Percentiles rank a stretch among this genome's conserved stretches.
phyloP scores from a whole-genome alignment of 2,888 invertebrate genomes.

The Himalopsyche kuldschensis region DNA sequence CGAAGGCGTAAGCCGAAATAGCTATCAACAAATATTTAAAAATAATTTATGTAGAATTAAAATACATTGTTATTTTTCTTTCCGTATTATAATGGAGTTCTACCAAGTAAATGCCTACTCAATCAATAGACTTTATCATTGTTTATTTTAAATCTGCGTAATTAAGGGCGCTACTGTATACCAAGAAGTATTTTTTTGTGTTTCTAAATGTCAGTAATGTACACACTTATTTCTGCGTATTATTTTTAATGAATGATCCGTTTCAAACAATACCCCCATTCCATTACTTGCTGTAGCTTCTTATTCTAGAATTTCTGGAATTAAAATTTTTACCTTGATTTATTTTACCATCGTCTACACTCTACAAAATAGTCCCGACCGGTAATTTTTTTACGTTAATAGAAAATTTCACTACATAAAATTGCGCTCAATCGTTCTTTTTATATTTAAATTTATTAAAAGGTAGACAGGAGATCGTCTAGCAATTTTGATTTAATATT shows the following conservation, averaged over 20 bases:
- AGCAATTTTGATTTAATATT: background rate
- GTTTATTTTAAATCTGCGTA: too few species aligned
- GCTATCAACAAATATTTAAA: too few species aligned
- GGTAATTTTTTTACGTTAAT: background rate
- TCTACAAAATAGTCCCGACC: background rate
- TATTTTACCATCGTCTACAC: background rate
- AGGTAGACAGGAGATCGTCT: background rate
- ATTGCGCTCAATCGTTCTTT: background rate
- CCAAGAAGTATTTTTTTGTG: background rate
- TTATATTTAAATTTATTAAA: background rate
- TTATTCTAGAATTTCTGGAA: background rate
- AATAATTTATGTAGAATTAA: too few species aligned
- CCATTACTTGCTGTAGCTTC: background rate
- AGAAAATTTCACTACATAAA: background rate
- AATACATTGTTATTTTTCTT: too few species aligned
- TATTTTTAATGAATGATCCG: background rate
- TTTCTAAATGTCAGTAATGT: background rate
- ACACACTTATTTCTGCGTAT: background rate
- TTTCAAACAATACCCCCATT: background rate
- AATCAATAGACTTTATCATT: too few species aligned
- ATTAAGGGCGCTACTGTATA: background rate
- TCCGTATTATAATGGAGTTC: too few species aligned
- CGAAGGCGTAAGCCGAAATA: too few species aligned
- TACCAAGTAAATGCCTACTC: too few species aligned
- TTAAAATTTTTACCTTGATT: background rate